Evolutionary conservation across 2,113 vertebrate genomes (phyloP), one percentile per base, ranked within the genome.

Genomic region (Cricetomys ansorgei): DNA sequence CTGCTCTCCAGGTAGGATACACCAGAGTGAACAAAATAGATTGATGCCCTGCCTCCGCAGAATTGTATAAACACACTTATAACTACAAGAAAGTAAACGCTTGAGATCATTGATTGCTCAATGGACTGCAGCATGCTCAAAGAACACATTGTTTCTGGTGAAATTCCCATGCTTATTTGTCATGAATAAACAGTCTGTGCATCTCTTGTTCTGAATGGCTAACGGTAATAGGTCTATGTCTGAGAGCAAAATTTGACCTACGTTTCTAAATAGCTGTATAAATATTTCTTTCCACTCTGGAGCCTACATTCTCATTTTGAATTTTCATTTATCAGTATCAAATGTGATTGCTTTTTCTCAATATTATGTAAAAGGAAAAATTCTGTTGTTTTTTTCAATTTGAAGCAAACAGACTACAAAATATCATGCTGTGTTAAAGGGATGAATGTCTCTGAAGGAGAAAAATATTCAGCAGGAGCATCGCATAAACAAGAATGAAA

Each of bases 241-340:
- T 97, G 90, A 95, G 31, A 94, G 53, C 45, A 95, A 91, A 83
- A 93, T 92, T 95, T 86, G 13, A 81, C 75, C 43, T 70, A 1
- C 91, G 40, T 81, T 65, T 96, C 72, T 86, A 92, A 94, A 95
- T 91, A 89, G 85, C 90, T 95, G 70, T 29, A 81, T 85, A 92
- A 95, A 94, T 94, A 87, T 95, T 95, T 93, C 77, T 91, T 90
- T 77, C 21, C 88, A 83, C 48, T 65, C 50, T 85, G 55, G 13
- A 97, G 80, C 70, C 89, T 96, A 62, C 29, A 93, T 84, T 95
- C 50, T 96, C 53, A 96, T 92, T 93, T 76, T 67, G 73, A 88
- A 94, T 97, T 93, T 90, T 94, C 65, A 92, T 89, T 89, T 86
- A 53, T 97, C 80, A 94, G n/a, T 96, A 89, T 96, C 88, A 97